Evolutionary conservation across 2,113 vertebrate species (phyloP).

Genomic region (Chaenogobius annularis): DNA sequence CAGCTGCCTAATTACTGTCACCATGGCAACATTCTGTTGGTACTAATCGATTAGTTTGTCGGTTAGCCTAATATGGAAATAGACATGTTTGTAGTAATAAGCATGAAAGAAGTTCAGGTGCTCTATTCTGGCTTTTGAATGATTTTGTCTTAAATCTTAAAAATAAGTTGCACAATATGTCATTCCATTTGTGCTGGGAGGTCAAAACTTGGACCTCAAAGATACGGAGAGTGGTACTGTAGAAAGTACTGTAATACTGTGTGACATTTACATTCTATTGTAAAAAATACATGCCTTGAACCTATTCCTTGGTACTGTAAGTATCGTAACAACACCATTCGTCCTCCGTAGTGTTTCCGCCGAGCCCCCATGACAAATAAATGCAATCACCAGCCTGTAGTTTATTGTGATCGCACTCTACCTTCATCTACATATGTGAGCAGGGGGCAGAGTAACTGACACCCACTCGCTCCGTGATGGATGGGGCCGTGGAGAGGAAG

Average conservation of each 20-base stretch:
- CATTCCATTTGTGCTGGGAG: too few species aligned
- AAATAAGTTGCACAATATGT: too few species aligned
- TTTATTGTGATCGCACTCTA: slow-evolving; percentile 22
- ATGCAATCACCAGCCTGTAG: slow-evolving; percentile 59
- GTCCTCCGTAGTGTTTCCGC: slow-evolving; percentile 8
- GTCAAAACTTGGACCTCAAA: too few species aligned
- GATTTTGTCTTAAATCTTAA: too few species aligned
- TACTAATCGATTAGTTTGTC: neutral
- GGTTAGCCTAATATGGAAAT: neutral
- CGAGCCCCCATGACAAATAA: slow-evolving; percentile 50
- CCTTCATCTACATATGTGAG: slow-evolving; percentile 48
- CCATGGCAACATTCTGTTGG: neutral
- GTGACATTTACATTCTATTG: too few species aligned
- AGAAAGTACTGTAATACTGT: too few species aligned
- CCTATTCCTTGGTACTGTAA: too few species aligned
- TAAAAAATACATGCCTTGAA: too few species aligned
- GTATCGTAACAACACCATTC: too few species aligned
- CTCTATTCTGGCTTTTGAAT: too few species aligned
- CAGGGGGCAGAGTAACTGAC: slow-evolving; percentile 28
- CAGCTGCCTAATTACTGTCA: neutral
- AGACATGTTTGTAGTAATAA: neutral
- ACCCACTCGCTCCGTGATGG: slow-evolving; percentile 30
- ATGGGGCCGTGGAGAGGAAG: slow-evolving; percentile 27
- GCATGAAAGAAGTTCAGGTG: neutral
- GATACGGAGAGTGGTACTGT: too few species aligned